Evolutionary conservation across 2,113 vertebrate genomes (phyloP).

Genomic region (Scatophagus argus): DNA sequence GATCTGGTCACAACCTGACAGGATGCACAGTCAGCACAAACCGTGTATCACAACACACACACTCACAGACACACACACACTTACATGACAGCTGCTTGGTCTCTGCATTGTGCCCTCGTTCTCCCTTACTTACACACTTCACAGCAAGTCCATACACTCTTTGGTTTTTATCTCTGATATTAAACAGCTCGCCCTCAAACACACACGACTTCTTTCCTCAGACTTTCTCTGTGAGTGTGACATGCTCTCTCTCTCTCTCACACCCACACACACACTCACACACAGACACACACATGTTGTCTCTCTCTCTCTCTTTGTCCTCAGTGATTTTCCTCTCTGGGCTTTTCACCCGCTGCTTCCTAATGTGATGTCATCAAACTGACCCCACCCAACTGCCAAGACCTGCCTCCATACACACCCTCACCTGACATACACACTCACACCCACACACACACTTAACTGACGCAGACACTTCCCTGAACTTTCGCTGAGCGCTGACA

Average conservation of each 20-base stretch:
- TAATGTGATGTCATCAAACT: constrained; percentile 24
- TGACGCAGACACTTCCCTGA: constrained; percentile 35
- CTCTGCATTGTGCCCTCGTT: constrained; percentile 59
- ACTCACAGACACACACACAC: constrained; percentile 48
- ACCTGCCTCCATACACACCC: constrained; percentile 69
- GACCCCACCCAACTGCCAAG: constrained; percentile 41
- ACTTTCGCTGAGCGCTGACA: constrained; percentile 1
- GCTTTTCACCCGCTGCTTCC: constrained; percentile 26
- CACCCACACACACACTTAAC: neutral
- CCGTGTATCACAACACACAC: constrained; percentile 25
- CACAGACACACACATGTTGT: constrained; percentile 14
- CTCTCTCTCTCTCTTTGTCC: constrained; percentile 19
- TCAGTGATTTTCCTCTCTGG: constrained; percentile 37
- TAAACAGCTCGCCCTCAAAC: neutral
- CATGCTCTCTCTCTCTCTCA: constrained; percentile 13
- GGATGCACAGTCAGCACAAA: constrained; percentile 29
- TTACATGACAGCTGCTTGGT: constrained; percentile 78
- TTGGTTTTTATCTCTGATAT: neutral
- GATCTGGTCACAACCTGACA: constrained; percentile 3
- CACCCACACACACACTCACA: constrained; percentile 10
- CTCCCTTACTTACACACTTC: constrained; percentile 38
- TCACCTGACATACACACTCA: constrained; percentile 55
- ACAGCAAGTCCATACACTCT: constrained; percentile 29
- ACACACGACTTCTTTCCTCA: constrained; percentile 1
- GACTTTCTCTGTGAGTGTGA: constrained; percentile 14